Conservation (phyloP, 2,113 vertebrate species). For the Chaenocephalus aceratus region DNA sequence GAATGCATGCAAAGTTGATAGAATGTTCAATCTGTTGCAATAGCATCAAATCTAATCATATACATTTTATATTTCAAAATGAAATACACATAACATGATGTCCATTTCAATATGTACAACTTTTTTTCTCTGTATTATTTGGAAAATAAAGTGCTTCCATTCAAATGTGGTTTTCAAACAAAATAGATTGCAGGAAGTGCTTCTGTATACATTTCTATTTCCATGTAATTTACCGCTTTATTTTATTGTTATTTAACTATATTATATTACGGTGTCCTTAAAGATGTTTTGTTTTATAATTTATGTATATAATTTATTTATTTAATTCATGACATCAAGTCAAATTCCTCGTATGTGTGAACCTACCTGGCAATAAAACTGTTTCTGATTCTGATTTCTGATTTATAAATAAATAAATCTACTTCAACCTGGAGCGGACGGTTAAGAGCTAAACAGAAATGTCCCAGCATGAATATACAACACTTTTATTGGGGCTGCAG, state of each 20-base stretch:
- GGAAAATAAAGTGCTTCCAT: not conserved
- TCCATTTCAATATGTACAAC: not conserved
- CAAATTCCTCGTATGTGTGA: constrained; percentile 1
- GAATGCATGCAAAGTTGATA: not conserved
- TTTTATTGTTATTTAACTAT: no score
- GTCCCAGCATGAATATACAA: constrained; percentile 50
- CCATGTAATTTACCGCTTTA: no score
- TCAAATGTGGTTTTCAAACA: constrained; percentile 16
- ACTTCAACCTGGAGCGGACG: constrained; percentile 16
- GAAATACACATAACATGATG: not conserved
- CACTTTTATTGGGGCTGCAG: constrained; percentile 49
- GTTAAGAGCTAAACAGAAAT: constrained; percentile 59
- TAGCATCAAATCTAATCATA: not conserved
- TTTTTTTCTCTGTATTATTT: not conserved
- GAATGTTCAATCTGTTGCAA: not conserved
- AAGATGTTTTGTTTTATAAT: no score
- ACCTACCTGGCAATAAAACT: no score
- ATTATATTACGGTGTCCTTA: no score
- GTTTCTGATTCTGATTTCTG: no score
- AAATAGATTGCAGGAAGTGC: constrained; percentile 17
- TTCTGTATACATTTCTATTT: no score
- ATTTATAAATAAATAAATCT: constrained; percentile 20
- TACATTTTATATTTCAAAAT: not conserved
- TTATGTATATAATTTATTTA: no score
- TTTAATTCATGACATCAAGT: no score